Evolutionary conservation across 2,113 vertebrate genomes (phyloP), one percentile per base, ranked within the genome.

Genomic region (Spea multiplicata): DNA sequence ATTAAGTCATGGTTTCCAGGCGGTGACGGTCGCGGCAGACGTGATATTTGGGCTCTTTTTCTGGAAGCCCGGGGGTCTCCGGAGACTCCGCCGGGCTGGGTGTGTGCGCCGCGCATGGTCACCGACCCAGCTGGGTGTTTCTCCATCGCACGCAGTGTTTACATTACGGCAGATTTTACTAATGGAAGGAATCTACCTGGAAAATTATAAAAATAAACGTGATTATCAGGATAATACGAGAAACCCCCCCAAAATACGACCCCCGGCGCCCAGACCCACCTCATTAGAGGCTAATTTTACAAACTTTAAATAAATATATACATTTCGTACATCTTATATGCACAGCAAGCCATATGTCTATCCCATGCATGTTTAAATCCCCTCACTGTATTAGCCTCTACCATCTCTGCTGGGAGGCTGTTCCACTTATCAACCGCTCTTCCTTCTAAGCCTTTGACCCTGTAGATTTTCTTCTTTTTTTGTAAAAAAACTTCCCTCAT

Each of bases 111-210:
- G 61, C 61, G 7, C n/a, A 64, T 6, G 61, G 17, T 64, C 16
- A 64, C 55, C 55, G 9, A 59, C 14, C 55, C 55, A 59, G 55
- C 14, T 59, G 61, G 16, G 61, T 64, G 61, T 64, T 64, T 9
- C 30, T 64, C n/a, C 16, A 17, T 17, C 61, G 30, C 61, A 64
- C 61, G 5, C 61, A 64, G 61, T 64, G 17, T 16, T 17, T 64
- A 64, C 61, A 64, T 64, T 16, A 17, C 30, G 61, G 61, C 61
- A 64, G 61, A 16, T 64, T 30, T 64, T 30, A 64, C 61, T 64
- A 9, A 17, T 64, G 61, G 61, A 64, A 30, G 61, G n/a, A 64
- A 64, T 64, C 17, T 64, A 64, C 61, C n/a, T 64, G n/a, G 61
- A 64, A 64, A 30, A 17, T 30, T 64, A 16, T 64, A 64, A 64